These are phyloP conservation scores for Andricus curvator DNA, from an alignment of 2,888 invertebrate genomes.

Conservation along the genomic window DNA sequence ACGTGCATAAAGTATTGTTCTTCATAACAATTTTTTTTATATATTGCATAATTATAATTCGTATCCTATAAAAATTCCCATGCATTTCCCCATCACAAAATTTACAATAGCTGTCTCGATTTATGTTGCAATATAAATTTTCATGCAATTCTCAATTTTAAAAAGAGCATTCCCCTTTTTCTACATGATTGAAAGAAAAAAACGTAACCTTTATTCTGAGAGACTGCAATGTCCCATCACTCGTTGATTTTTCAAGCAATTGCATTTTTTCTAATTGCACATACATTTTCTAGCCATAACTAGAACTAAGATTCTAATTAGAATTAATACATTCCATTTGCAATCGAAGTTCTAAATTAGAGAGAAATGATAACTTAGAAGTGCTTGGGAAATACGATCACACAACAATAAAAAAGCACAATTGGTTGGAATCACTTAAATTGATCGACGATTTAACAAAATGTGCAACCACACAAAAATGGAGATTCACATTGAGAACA, in stretches of 20 bases:
- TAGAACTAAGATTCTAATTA: not conserved
- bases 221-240: not conserved
- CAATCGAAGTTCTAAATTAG: not conserved
- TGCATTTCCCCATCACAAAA: not conserved
- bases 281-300: not conserved
- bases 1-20: not conserved
- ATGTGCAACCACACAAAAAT: conserved; percentile 47
- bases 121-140: not conserved
- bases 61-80: not conserved
- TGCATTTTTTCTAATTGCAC: conserved; percentile 15
- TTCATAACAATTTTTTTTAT: not conserved
- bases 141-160: not conserved
- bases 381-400: conserved; percentile 19
- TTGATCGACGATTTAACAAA: not conserved
- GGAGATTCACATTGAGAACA: conserved; percentile 18
- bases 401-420: conserved; percentile 18
- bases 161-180: not conserved
- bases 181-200: not conserved
- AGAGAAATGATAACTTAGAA: not conserved
- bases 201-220: not conserved
- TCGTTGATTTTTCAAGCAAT: conserved; percentile 1
- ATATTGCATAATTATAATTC: not conserved
- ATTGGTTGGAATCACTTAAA: conserved; percentile 28
- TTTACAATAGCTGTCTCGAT: not conserved
- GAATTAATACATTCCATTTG: not conserved